phyloP scores from a whole-genome alignment of 2,888 invertebrate genomes.

The Patella depressa region DNA sequence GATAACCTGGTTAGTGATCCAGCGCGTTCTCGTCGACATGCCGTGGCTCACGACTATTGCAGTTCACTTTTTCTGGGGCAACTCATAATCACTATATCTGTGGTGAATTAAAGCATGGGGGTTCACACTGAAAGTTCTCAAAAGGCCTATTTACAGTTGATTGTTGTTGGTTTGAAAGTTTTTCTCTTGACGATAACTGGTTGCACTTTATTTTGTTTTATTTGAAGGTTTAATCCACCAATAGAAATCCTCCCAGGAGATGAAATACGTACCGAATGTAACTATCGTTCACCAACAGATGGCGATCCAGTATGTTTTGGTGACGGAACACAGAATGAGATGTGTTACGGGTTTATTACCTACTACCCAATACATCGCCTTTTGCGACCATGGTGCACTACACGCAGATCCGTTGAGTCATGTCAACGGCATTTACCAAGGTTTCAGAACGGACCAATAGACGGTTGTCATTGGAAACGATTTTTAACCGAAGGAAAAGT shows the following conservation, averaged over 20 bases:
- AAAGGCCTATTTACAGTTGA: too few relatives aligned
- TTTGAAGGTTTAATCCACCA: constrained; percentile 39
- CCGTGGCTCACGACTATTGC: too few relatives aligned
- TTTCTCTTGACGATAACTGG: too few relatives aligned
- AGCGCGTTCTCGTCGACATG: too few relatives aligned
- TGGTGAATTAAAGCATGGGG: too few relatives aligned
- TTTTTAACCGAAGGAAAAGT: constrained; percentile 22
- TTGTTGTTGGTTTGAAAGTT: too few relatives aligned
- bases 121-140: too few relatives aligned
- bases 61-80: too few relatives aligned
- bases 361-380: constrained; percentile 48
- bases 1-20: too few relatives aligned
- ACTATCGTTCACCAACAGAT: constrained; percentile 32
- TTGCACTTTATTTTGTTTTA: neutral
- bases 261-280: constrained; percentile 45
- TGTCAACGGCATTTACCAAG: constrained; percentile 37
- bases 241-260: constrained; percentile 45
- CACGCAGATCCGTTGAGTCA: constrained; percentile 33
- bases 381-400: constrained; percentile 39
- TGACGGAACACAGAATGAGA: constrained; percentile 52
- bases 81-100: too few relatives aligned
- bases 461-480: constrained; percentile 26
- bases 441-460: constrained; percentile 23
- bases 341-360: constrained; percentile 53
- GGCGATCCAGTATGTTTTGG: constrained; percentile 43